These are phyloP conservation scores for Caenorhabditis wallacei DNA, from an alignment of 2,888 invertebrate genomes.

Conservation along the genomic window DNA sequence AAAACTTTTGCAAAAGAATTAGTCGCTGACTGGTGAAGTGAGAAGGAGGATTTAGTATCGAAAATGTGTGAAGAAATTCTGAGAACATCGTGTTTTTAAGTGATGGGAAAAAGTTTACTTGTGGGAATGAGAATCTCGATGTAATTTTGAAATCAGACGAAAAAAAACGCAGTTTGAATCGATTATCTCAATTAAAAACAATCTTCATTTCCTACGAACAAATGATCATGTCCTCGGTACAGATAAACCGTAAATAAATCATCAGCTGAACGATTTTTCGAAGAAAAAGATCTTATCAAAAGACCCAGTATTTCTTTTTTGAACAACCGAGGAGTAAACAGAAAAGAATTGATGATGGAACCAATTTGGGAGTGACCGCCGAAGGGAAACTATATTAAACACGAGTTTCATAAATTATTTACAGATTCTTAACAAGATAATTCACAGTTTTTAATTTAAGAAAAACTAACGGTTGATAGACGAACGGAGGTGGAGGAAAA, in stretches of 20 bases:
- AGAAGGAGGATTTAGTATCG: constrained; percentile 36
- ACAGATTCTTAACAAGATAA: background rate
- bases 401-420: background rate
- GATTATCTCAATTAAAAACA: background rate
- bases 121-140: constrained; percentile 1
- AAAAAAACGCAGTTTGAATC: background rate
- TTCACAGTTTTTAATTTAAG: background rate
- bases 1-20: constrained; percentile 43
- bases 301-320: background rate
- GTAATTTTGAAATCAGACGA: background rate
- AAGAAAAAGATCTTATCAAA: constrained; percentile 18
- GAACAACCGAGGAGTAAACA: background rate
- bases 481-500: background rate
- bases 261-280: background rate
- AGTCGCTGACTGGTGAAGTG: constrained; percentile 1
- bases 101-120: constrained; percentile 1
- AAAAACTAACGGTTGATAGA: constrained; percentile 10
- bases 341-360: background rate
- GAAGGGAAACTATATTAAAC: background rate
- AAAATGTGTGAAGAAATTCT: constrained; percentile 26
- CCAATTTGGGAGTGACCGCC: background rate
- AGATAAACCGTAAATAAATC: background rate
- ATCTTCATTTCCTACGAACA: too few species aligned
- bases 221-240: background rate
- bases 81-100: constrained; percentile 13